phyloP scores from a whole-genome alignment of 2,888 invertebrate species.

The Lepas anatifera region DNA sequence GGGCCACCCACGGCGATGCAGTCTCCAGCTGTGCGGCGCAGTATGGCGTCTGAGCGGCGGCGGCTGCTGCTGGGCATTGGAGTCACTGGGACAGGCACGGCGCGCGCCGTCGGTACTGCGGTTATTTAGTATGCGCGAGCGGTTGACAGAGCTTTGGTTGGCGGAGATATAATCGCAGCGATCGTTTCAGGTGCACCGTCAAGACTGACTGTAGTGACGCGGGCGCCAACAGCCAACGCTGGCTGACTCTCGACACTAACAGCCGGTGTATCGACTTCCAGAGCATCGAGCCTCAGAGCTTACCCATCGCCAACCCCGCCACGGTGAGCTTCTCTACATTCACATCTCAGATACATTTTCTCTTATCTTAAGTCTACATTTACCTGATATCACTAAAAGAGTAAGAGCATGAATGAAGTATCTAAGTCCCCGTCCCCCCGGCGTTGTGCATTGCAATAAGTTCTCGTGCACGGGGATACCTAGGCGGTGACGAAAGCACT shows the following conservation, averaged over 20 bases:
- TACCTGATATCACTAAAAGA: too few relatives aligned
- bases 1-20: neutral
- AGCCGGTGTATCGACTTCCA: neutral
- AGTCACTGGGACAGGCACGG: neutral
- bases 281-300: neutral
- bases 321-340: too few relatives aligned
- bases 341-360: too few relatives aligned
- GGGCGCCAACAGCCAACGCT: neutral
- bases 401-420: too few relatives aligned
- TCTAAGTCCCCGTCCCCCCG: too few relatives aligned
- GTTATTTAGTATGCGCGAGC: neutral
- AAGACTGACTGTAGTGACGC: neutral
- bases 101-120: neutral
- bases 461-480: too few relatives aligned
- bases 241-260: neutral
- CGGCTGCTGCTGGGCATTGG: neutral
- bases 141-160: neutral
- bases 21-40: slow-evolving; percentile 1
- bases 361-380: too few relatives aligned
- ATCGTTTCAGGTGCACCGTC: neutral
- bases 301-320: neutral
- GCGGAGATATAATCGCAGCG: neutral
- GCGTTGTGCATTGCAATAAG: too few relatives aligned
- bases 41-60: neutral
- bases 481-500: too few relatives aligned